Evolutionary conservation across 2,113 vertebrate species (phyloP).

Genomic region (Sylvilagus bachmani): DNA sequence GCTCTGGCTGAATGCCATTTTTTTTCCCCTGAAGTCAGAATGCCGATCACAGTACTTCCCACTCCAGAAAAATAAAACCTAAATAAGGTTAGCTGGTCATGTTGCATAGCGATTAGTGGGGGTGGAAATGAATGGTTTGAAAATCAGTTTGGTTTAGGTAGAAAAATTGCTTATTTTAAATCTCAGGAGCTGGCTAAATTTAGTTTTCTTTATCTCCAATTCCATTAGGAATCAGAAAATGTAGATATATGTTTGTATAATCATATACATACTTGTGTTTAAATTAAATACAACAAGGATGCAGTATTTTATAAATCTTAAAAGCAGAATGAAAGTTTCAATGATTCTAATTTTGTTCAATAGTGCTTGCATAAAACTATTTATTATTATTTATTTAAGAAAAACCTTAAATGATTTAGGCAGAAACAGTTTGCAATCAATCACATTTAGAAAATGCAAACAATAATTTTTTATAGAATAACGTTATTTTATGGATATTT

Average conservation of each 20-base stretch:
- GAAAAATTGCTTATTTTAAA: constrained; percentile 48
- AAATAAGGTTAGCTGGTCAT: constrained; percentile 1
- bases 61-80: constrained; percentile 32
- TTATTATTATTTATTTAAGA: neutral
- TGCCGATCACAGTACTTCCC: constrained; percentile 32
- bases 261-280: neutral
- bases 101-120: constrained; percentile 24
- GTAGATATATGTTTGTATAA: neutral
- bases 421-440: neutral
- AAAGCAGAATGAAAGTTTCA: neutral
- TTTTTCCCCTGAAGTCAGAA: constrained; percentile 4
- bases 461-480: neutral
- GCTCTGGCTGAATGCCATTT: neutral
- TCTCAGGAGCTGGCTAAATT: neutral
- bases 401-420: neutral
- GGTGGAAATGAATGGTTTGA: constrained; percentile 41
- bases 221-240: constrained; percentile 37
- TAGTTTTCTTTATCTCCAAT: constrained; percentile 49
- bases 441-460: neutral
- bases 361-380: neutral
- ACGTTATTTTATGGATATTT: constrained; percentile 2
- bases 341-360: constrained; percentile 44
- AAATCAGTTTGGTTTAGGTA: constrained; percentile 38
- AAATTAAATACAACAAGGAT: constrained; percentile 38
- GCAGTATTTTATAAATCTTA: neutral